Base-by-base conservation (phyloP, 2,113 vertebrate genomes). In the Amphiprion percula region DNA sequence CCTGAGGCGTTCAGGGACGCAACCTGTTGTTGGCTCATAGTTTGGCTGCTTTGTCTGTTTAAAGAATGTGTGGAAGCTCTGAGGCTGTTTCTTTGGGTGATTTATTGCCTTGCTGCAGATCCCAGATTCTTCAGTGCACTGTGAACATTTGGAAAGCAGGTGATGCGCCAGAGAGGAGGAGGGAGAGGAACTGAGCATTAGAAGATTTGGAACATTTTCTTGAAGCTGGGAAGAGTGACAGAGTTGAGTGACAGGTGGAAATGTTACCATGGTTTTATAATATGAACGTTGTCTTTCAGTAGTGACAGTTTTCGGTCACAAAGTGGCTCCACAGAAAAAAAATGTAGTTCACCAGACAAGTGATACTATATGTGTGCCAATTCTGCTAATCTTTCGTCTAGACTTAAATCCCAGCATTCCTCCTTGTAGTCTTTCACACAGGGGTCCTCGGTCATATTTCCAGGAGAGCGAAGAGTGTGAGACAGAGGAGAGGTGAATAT, bases 381-480 rank as follows among this genome's bases (percentile, higher is more conserved):
- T 73, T 81, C 63, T 74, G 19, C 47, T 83, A 83, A 82, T 90
- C 64, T 86, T 72, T 86, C 6, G 58, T 91, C 69, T 80, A 85
- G 87, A 85, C 73, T 74, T 59, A 80, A 90, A 86, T 71, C 74
- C 75, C 53, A 53, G 9, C 41, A 59, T 83, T 62, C 49, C 39
- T 75, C 63, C 16, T 54, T 74, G n/a, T 28, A 19, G 19, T 79
- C 39, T 87, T 75, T 66, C 37, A 5, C 47, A 65, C 11, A 77
- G 53, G 50, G 50, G 56, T 44, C 52, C 41, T 76, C 0, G 56
- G 75, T 70, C 62, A 82, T 65, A 82, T 73, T 85, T 81, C 75
- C 61, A 65, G 30, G 41, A 54, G 58, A 59, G 50, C 4, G 2
- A 30, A 41, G 63, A 50, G 65, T 49, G 74, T 47, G 74, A 86